A percentile compares a stretch with the other conserved stretches of the same genome.
phyloP scores from a whole-genome alignment of 2,888 invertebrate species.

The Petrophora chlorosata region DNA sequence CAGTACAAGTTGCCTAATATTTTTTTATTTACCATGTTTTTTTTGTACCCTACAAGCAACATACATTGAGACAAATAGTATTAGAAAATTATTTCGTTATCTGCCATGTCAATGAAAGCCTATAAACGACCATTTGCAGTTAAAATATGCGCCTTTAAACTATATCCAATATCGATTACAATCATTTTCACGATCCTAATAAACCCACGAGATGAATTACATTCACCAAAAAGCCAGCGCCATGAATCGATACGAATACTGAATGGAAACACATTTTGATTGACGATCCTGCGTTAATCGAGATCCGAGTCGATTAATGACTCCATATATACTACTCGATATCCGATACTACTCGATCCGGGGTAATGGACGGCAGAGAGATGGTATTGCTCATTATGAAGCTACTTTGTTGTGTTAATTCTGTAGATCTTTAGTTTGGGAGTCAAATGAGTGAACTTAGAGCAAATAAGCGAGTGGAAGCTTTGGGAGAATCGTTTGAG shows the following conservation, averaged over 20 bases:
- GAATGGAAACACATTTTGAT: constrained; percentile 46
- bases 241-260: constrained; percentile 33
- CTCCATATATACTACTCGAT: constrained; percentile 24
- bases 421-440: constrained; percentile 4
- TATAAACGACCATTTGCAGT: too few species aligned
- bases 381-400: constrained; percentile 18
- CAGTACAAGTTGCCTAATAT: too few species aligned
- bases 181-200: constrained; percentile 22
- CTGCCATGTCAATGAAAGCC: too few species aligned
- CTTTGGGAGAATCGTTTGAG: too few species aligned
- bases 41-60: too few species aligned
- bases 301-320: constrained; percentile 43
- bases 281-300: constrained; percentile 48
- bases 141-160: too few species aligned
- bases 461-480: too few species aligned
- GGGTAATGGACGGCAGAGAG: constrained; percentile 37
- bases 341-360: constrained; percentile 40
- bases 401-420: constrained; percentile 19
- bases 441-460: neutral
- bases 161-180: constrained; percentile 14
- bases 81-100: too few species aligned
- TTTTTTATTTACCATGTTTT: too few species aligned
- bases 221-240: constrained; percentile 35
- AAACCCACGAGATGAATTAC: constrained; percentile 19
- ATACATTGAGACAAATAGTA: too few species aligned